Base-by-base conservation (phyloP, 2,797 vertebrate genomes). In the Esox masquinongy region DNA sequence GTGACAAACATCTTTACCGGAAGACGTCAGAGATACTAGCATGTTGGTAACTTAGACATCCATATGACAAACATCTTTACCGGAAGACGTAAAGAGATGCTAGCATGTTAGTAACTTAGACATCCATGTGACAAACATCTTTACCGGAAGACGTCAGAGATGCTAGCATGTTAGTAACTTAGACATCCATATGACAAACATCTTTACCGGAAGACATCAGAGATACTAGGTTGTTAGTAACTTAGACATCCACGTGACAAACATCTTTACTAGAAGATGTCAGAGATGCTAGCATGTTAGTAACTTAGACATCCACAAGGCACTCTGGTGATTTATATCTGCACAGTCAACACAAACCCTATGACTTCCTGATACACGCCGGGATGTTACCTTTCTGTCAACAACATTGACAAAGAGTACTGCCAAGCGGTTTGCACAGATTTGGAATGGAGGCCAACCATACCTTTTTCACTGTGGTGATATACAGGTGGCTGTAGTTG, bases 391-490 rank as follows among this genome's bases (percentile, higher is more conserved):
- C 4, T 15, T 31, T 64, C 61, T 64, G 24, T 64, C 61, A 64
- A 64, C 26, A 29, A 31, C 61, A 64, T 26, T 31, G 29, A 63
- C 24, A 63, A 63, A 63, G 24, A 34, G 63, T 31, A 19, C 22
- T 24, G 56, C 22, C 56, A 29, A 29, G 14, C 7, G 31, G 15
- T 67, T 15, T 31, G 63, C 14, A 34, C 5, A 31, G 29, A 66
- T 14, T 5, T 49, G 19, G 17, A 22, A 9, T 51, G 61, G 59
- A 64, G 31, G 31, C 70, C 0, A 12, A 63, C 43, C 43, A 14
- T 86, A 99, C 98, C 96, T 96, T 97, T 85, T 93, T 94, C 85
- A 96, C 95, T 5, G 96, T 97, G 91, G 98, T 97, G 85, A 97
- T 93, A 0, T 99, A 99, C 8, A 99, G 86, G 85, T 95, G 91